phyloP scores from a whole-genome alignment of 2,113 vertebrate genomes.

The Montifringilla adamsi region DNA sequence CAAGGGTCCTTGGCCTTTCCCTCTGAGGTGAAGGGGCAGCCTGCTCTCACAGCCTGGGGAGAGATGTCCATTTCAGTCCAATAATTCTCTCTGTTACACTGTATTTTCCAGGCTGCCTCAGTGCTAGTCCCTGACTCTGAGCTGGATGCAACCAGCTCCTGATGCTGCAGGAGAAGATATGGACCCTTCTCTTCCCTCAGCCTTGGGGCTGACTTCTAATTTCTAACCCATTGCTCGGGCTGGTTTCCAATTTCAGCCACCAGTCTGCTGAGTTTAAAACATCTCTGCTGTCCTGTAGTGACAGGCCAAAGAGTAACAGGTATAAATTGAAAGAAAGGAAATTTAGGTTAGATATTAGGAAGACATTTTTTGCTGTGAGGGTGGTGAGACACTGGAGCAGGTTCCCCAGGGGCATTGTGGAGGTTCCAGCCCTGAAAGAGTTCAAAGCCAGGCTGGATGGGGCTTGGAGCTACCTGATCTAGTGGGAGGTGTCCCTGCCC shows the following conservation, averaged over 20 bases:
- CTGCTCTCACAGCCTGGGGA: conserved; percentile 75
- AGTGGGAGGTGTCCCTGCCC: too few relatives aligned
- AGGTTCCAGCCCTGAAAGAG: too few relatives aligned
- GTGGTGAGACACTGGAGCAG: too few relatives aligned
- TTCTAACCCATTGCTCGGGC: background rate
- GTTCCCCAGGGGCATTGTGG: too few relatives aligned
- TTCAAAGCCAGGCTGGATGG: too few relatives aligned
- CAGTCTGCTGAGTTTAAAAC: background rate
- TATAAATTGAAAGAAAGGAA: background rate
- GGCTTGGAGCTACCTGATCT: too few relatives aligned
- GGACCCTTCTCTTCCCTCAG: background rate
- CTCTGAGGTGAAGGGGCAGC: conserved; percentile 74
- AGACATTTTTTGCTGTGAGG: too few relatives aligned
- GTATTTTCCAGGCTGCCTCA: background rate
- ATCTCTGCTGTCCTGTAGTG: background rate
- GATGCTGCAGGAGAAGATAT: background rate
- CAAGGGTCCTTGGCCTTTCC: too few relatives aligned
- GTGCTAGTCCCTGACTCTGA: rapidly evolving
- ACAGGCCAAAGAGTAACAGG: background rate
- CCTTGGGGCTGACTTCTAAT: background rate
- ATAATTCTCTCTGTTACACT: background rate
- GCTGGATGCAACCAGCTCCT: background rate
- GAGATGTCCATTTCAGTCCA: background rate
- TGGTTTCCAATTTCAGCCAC: background rate
- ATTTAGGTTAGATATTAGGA: background rate